Base-by-base conservation (phyloP, 2,797 vertebrate species). In the Chelonia mydas region DNA sequence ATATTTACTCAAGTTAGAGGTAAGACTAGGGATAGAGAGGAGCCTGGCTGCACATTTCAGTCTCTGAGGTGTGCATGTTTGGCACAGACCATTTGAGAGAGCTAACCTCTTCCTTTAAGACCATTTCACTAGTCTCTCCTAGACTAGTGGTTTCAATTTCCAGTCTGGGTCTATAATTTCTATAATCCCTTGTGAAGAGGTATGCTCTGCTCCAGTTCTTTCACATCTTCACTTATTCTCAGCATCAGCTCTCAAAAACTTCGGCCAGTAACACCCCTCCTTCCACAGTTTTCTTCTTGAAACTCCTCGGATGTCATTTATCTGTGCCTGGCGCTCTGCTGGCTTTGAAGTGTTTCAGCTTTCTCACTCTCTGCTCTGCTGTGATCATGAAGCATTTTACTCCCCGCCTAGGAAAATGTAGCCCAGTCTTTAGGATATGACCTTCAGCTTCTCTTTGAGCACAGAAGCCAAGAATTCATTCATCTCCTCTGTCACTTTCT, bases 261-360 rank as follows among this genome's bases (percentile, higher is more conserved):
- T 41, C 10, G 2, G 37, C 53, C 79, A 53, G 7, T 11, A 54
- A 23, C n/a, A 25, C 76, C n/a, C 7, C 53, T 16, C 12, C 51
- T 54, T 3, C 53, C 25, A 74, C 74, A 49, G 7, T 2, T 53
- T 72, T 23, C 49, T 74, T 81, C 49, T 5, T 10, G n/a, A 49
- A 27, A 17, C 16, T 72, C 9, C 25, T 41, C 1, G 3, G 51
- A n/a, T 33, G 28, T 27, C 7, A 1, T 11, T 54, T 45, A 11
- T 55, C 55, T 49, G 31, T 2, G 2, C 2, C 19, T 3, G 47
- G 15, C 5, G 12, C 37, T 37, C 23, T 59, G 31, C 5, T 57
- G 3, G 9, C 10, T 2, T 3, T 49, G 19, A 25, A 19, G 23
- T 2, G 2, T 17, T 5, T 1, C 4, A 33, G n/a, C 25, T 37